Conservation (phyloP, 35 echinoderm and acorn worm genomes). For the Lytechinus variegatus region DNA sequence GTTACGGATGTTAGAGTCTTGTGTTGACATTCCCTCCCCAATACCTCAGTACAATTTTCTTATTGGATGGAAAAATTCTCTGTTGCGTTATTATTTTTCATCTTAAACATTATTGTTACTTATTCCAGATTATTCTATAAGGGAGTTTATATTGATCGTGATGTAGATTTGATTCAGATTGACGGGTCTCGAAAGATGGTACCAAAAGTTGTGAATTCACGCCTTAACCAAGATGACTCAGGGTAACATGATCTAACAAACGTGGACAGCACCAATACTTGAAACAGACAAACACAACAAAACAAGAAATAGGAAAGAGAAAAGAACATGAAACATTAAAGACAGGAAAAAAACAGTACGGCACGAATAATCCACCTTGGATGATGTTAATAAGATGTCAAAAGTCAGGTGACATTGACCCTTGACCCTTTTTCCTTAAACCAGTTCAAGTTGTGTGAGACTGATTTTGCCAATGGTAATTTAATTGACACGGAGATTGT, state of each 20-base stretch:
- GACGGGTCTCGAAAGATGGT: not conserved
- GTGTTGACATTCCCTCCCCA: no score
- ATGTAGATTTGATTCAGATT: not conserved
- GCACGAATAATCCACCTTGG: no score
- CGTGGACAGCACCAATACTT: not conserved
- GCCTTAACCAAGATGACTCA: not conserved
- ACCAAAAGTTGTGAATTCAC: not conserved
- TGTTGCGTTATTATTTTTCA: no score
- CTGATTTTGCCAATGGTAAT: not conserved
- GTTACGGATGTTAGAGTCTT: no score
- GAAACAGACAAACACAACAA: not conserved
- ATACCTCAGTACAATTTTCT: no score
- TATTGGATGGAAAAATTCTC: no score
- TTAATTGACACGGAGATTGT: not conserved
- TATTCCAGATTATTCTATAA: no score
- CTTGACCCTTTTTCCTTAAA: not conserved
- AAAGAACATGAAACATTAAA: not conserved
- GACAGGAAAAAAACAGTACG: not conserved
- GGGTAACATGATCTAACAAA: no score
- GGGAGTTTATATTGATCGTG: not conserved
- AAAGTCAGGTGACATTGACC: not conserved
- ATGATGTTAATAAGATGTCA: not conserved
- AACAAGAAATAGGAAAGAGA: not conserved
- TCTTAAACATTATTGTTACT: no score
- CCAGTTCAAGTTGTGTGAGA: not conserved